Conservation (phyloP, 1,140 invertebrate genomes). For the Apis dorsata region DNA sequence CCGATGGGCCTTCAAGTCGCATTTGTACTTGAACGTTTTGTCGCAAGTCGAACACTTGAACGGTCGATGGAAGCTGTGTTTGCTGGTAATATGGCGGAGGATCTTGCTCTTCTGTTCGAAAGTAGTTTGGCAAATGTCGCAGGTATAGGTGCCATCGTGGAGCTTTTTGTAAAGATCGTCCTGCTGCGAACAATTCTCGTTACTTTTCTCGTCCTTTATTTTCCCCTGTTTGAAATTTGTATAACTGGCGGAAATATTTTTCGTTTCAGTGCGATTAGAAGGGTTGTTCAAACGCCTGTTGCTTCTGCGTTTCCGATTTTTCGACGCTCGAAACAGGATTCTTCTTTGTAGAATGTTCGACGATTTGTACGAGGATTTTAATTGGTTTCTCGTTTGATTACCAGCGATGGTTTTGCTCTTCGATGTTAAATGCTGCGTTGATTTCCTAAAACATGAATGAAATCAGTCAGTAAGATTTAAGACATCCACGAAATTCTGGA, state of each 20-base stretch:
- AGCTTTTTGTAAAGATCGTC: constrained; percentile 60
- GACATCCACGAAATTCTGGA: not conserved
- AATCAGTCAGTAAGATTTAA: constrained; percentile 23
- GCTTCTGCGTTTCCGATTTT: not conserved
- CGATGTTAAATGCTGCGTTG: not conserved
- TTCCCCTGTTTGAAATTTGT: not conserved
- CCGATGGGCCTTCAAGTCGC: constrained; percentile 79
- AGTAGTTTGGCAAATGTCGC: constrained; percentile 76
- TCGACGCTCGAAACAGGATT: not conserved
- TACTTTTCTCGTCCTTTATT: not conserved
- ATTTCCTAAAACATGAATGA: constrained; percentile 63
- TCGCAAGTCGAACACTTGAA: constrained; percentile 85
- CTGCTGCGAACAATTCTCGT: not conserved
- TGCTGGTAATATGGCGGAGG: constrained; percentile 76
- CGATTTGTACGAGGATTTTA: not conserved
- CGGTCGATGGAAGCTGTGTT: constrained; percentile 82
- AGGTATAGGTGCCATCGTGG: constrained; percentile 66
- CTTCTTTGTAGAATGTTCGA: constrained; percentile 4
- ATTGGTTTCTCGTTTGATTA: not conserved
- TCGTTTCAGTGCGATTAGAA: not conserved
- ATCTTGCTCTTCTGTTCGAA: constrained; percentile 82
- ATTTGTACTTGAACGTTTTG: constrained; percentile 85
- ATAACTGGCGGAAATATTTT: not conserved
- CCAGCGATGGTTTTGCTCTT: not conserved
- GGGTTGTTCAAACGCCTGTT: not conserved